A percentile compares a stretch with the other conserved stretches of the same genome.
These are phyloP conservation scores for Philaenus spumarius DNA, from an alignment of 1,140 invertebrate species.

Conservation along the genomic window DNA sequence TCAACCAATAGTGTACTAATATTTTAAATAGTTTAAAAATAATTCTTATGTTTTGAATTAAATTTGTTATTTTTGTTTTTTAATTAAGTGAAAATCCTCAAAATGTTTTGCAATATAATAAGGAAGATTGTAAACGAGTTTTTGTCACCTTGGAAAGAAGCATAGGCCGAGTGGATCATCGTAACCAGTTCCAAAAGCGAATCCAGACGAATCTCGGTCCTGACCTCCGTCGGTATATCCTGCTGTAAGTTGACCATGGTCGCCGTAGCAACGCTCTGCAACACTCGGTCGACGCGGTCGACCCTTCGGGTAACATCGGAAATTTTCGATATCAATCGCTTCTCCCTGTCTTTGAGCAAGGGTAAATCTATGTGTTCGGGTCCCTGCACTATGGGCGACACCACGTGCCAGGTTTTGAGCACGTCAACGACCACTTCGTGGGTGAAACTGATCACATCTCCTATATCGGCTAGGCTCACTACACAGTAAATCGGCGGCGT, in stretches of 20 bases:
- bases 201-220: background rate
- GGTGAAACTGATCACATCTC: slow-evolving; percentile 52
- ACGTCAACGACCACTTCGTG: slow-evolving; percentile 50
- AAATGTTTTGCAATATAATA: no score
- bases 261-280: background rate
- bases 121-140: no score
- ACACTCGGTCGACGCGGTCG: slow-evolving; percentile 21
- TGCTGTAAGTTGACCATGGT: background rate
- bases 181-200: slow-evolving; percentile 3
- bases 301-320: slow-evolving; percentile 42
- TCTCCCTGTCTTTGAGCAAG: slow-evolving; percentile 47
- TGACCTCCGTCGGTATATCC: background rate
- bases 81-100: no score
- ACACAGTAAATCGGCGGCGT: background rate
- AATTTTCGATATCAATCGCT: slow-evolving; percentile 44
- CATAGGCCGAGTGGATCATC: slow-evolving; percentile 6
- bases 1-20: no score
- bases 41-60: no score
- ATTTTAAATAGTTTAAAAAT: no score
- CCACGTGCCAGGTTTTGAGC: slow-evolving; percentile 53
- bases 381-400: slow-evolving; percentile 45
- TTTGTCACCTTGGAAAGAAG: slow-evolving; percentile 7
- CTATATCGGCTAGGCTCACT: slow-evolving; percentile 43
- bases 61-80: no score
- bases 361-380: slow-evolving; percentile 49